Evolutionary conservation across 2,113 vertebrate genomes (phyloP).

Genomic region (Stegostoma tigrinum): DNA sequence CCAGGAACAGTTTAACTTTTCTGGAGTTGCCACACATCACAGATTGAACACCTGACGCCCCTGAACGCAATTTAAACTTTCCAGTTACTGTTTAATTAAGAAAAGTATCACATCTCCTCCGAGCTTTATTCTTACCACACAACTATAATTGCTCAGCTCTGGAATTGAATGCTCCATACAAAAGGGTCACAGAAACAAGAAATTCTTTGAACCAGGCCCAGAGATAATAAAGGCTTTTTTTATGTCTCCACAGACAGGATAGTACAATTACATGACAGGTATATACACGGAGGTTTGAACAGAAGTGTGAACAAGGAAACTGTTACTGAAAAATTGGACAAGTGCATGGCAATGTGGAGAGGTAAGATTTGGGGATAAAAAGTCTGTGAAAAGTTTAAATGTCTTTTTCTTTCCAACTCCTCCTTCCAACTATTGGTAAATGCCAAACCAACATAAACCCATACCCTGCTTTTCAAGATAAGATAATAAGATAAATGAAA

Average conservation of each 20-base stretch:
- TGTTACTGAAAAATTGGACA: background rate
- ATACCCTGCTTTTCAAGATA: no score
- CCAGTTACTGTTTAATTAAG: no score
- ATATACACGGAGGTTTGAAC: background rate
- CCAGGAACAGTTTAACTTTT: no score
- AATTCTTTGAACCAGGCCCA: no score
- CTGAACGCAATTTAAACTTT: no score
- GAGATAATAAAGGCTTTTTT: background rate
- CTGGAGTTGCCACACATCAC: no score
- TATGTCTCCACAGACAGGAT: background rate
- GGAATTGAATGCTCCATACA: background rate
- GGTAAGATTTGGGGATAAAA: background rate
- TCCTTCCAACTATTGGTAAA: no score
- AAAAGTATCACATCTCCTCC: background rate
- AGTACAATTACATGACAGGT: background rate
- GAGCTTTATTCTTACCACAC: background rate
- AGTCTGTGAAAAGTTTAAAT: no score
- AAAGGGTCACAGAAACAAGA: background rate
- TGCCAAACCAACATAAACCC: no score
- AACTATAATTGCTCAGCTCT: background rate
- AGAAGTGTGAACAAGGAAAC: background rate
- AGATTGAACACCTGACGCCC: no score
- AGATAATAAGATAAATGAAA: no score
- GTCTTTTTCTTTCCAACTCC: no score
- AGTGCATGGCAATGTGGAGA: background rate